Evolutionary conservation across 2,888 invertebrate species (phyloP).

Genomic region (Zhengitettix transpicula): DNA sequence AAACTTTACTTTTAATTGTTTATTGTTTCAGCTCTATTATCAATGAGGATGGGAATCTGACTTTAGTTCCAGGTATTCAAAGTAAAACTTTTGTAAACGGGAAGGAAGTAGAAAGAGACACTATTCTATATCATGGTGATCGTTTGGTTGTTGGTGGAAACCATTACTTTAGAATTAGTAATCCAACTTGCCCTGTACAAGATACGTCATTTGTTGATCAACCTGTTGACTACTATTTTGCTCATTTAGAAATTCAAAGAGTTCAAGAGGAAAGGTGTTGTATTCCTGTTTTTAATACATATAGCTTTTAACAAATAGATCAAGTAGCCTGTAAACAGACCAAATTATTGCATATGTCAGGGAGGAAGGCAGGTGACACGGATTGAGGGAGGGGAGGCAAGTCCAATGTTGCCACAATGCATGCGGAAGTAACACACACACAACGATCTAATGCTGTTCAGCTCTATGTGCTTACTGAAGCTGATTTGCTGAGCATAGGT

Average conservation of each 20-base stretch:
- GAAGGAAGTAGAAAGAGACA: conserved; percentile 25
- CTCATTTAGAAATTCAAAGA: conserved; percentile 31
- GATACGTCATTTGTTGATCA: conserved; percentile 17
- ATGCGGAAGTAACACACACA: too few species aligned
- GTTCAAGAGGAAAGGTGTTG: conserved; percentile 5
- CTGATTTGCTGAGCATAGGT: too few species aligned
- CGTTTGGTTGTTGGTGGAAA: conserved; percentile 38
- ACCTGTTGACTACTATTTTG: conserved; percentile 30
- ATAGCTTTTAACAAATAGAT: too few species aligned
- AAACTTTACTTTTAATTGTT: conserved; percentile 1
- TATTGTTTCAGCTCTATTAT: conserved; percentile 28
- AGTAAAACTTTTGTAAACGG: conserved; percentile 38
- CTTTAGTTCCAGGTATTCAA: conserved; percentile 27
- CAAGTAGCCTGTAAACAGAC: too few species aligned
- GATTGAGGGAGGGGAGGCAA: too few species aligned
- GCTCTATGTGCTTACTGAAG: too few species aligned
- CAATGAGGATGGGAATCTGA: conserved; percentile 28
- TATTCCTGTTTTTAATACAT: background rate
- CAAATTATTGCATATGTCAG: too few species aligned
- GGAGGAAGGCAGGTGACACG: too few species aligned
- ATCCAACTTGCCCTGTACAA: conserved; percentile 24
- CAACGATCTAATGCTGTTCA: too few species aligned
- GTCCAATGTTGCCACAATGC: too few species aligned
- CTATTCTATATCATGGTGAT: conserved; percentile 33
- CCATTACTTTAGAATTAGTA: conserved; percentile 37